Evolutionary conservation across 2,113 vertebrate genomes (phyloP).

Genomic region (Seriola quinqueradiata): DNA sequence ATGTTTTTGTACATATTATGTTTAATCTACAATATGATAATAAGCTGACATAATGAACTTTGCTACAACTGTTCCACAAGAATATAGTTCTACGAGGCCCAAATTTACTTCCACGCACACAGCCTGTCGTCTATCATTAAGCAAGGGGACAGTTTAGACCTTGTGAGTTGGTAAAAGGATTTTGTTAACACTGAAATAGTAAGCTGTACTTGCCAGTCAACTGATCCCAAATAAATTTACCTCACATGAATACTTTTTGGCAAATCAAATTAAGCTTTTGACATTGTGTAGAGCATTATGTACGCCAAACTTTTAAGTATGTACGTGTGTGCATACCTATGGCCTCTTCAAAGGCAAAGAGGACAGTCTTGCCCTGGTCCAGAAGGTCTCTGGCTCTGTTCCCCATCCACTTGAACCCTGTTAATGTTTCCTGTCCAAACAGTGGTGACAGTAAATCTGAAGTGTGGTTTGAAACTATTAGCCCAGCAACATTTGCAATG

Average conservation of each 20-base stretch:
- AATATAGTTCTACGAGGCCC: not conserved
- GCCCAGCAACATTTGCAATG: not conserved
- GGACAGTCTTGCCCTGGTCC: conserved; percentile 92
- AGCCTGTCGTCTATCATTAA: not conserved
- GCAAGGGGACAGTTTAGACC: not conserved
- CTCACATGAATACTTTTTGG: conserved; percentile 16
- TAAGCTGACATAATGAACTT: not conserved
- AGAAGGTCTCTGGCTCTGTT: conserved; percentile 93
- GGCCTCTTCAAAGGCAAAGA: conserved; percentile 99
- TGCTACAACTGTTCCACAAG: not conserved
- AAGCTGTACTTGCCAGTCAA: not conserved
- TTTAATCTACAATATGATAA: not conserved
- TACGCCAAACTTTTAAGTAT: not conserved
- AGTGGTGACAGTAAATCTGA: not conserved
- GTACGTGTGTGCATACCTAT: conserved; percentile 87
- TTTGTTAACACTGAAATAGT: not conserved
- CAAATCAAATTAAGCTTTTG: not conserved
- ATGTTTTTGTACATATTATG: not conserved
- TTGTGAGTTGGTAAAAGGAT: not conserved
- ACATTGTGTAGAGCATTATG: not conserved
- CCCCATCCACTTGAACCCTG: conserved; percentile 99
- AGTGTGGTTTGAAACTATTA: conserved; percentile 15
- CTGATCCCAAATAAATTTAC: not conserved
- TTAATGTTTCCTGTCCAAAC: conserved; percentile 92
- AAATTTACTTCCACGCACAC: no score